These are phyloP conservation scores for Eira barbara DNA, from an alignment of 2,113 vertebrate species.

Conservation along the genomic window DNA sequence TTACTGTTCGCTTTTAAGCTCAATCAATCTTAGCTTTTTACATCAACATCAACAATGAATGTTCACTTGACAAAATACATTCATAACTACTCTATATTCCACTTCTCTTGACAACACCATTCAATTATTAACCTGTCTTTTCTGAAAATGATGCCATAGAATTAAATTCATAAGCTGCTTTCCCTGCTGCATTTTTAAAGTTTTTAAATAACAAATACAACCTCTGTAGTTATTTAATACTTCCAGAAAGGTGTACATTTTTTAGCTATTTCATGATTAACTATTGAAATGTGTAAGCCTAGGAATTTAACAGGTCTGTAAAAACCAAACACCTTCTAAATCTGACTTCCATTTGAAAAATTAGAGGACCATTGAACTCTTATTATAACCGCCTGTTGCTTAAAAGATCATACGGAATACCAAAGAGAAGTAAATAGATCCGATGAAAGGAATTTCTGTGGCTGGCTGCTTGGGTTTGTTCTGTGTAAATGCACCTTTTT, in stretches of 20 bases:
- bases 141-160: constrained; percentile 2
- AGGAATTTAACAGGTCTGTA: constrained; percentile 59
- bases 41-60: not conserved
- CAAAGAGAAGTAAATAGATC: constrained; percentile 46
- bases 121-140: constrained; percentile 38
- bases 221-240: constrained; percentile 51
- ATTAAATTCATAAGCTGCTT: constrained; percentile 48
- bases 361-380: constrained; percentile 40
- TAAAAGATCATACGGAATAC: constrained; percentile 39
- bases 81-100: not conserved
- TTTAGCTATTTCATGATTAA: constrained; percentile 49
- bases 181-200: not conserved
- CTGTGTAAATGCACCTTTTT: constrained; percentile 49
- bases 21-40: not conserved
- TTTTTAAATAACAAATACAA: constrained; percentile 57
- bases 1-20: not conserved
- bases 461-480: constrained; percentile 37
- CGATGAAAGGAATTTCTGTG: constrained; percentile 63
- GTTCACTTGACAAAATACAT: not conserved
- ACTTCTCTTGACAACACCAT: not conserved
- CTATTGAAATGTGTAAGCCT: constrained; percentile 45
- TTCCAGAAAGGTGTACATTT: constrained; percentile 3
- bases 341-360: constrained; percentile 64
- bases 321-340: constrained; percentile 70
- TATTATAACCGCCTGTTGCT: constrained; percentile 40